Base-by-base conservation (phyloP, 2,113 vertebrate genomes). In the Galbula dea region DNA sequence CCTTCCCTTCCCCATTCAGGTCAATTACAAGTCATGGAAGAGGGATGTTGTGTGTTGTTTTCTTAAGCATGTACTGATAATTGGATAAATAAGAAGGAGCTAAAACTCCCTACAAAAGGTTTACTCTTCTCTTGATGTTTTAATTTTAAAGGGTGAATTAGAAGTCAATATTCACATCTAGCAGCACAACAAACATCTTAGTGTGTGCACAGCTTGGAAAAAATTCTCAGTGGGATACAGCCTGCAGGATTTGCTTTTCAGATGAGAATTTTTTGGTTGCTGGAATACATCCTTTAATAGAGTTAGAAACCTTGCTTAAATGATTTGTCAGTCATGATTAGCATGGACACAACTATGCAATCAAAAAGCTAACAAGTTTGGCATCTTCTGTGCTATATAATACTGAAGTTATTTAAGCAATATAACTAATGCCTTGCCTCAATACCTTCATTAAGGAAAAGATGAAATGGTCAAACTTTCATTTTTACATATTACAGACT, bases 291-390 rank as follows among this genome's bases (percentile, higher is more conserved):
- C 51, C 43, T 92, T 92, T 86, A 96, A 94, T 90, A 95, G 86
- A 94, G 69, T 92, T 85, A 95, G 90, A 91, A 95, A 83, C 54
- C 71, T 72, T 82, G 77, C n/a, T 58, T 93, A 75, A 95, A 89
- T 95, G 94, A 80, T 94, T 94, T 95, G 92, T 96, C 96, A 96
- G 92, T 94, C 90, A 93, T 67, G 77, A 94, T 97, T 95, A 96
- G 77, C 55, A 59, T 63, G 46, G 74, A 90, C 82, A 85, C 79
- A 92, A 48, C 90, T 67, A 74, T 72, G 78, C 84, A 95, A 96
- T 92, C 93, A 96, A 88, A 86, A 93, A 89, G 48, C 34, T 93
- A 96, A 95, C 55, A 95, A 80, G 78, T 72, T 86, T 83, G 86
- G 71, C 79, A 75, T 92, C 93, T 75, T 79, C 93, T 55, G 39